A percentile compares a stretch with the other conserved stretches of the same genome.
These are phyloP conservation scores for Cairina moschata DNA, from an alignment of 2,113 vertebrate species.

Conservation along the genomic window DNA sequence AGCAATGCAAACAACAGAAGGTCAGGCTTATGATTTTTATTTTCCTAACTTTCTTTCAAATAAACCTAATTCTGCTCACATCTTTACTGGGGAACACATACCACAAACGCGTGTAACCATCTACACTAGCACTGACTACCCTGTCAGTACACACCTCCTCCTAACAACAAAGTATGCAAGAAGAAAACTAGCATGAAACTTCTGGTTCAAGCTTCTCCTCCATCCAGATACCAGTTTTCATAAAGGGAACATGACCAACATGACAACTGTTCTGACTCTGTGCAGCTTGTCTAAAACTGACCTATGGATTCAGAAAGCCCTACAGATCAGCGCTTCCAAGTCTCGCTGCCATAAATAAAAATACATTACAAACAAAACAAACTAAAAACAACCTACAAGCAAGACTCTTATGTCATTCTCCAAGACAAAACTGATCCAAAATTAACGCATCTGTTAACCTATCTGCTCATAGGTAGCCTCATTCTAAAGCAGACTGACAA, in stretches of 20 bases:
- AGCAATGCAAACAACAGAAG: not conserved
- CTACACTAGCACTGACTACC: not conserved
- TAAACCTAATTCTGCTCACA: not conserved
- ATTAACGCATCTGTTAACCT: not conserved
- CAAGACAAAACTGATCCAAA: not conserved
- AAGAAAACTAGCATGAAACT: not conserved
- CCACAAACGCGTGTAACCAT: not conserved
- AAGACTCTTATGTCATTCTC: not conserved
- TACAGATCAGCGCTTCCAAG: not conserved
- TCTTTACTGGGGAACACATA: not conserved
- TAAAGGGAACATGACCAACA: not conserved
- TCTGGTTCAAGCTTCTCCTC: not conserved
- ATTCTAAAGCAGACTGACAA: not conserved
- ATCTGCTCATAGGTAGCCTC: not conserved
- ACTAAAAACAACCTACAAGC: not conserved
- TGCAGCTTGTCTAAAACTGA: accelerated
- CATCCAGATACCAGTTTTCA: not conserved
- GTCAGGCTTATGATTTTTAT: not conserved
- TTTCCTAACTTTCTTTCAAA: not conserved
- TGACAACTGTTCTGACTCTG: not conserved
- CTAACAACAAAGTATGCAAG: not conserved
- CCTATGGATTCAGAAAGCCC: not conserved
- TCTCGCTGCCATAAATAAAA: not conserved
- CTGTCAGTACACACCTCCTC: not conserved
- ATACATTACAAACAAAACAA: not conserved